These are phyloP conservation scores for Brenthis hecate DNA, from an alignment of 2,888 invertebrate species.

Conservation along the genomic window DNA sequence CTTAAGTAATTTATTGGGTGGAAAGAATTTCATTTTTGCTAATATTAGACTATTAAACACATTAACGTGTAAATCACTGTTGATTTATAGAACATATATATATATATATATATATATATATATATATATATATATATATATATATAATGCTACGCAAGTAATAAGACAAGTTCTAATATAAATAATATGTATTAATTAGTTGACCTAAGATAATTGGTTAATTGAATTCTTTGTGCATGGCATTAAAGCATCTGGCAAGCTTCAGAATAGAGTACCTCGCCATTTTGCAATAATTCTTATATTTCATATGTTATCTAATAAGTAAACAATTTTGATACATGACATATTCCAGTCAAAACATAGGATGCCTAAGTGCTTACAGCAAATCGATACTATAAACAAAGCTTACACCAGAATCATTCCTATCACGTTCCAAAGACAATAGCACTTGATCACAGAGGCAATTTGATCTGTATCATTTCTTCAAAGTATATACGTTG, in stretches of 20 bases:
- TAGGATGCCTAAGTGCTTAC: neutral
- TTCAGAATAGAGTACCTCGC: too few species aligned
- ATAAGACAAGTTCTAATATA: too few species aligned
- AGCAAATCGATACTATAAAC: slow-evolving; percentile 10
- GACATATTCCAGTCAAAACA: neutral
- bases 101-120: too few species aligned
- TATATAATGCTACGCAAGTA: too few species aligned
- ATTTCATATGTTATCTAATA: neutral
- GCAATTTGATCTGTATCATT: slow-evolving; percentile 22
- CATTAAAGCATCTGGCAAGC: too few species aligned
- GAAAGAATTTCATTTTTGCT: neutral
- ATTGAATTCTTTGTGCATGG: too few species aligned
- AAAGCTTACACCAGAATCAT: slow-evolving; percentile 11
- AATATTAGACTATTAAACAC: neutral
- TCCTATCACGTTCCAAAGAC: slow-evolving; percentile 18
- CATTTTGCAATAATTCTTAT: too few species aligned
- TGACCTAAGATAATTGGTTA: too few species aligned
- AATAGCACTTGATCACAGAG: slow-evolving; percentile 11
- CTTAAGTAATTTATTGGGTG: neutral
- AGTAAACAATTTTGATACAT: neutral
- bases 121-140: too few species aligned
- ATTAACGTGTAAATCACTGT: too few species aligned
- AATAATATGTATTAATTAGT: too few species aligned
- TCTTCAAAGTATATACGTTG: slow-evolving; percentile 6
- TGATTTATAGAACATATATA: too few species aligned